Evolutionary conservation across 2,113 vertebrate species (phyloP), one percentile per base, ranked within the genome.

Genomic region (Alosa alosa): DNA sequence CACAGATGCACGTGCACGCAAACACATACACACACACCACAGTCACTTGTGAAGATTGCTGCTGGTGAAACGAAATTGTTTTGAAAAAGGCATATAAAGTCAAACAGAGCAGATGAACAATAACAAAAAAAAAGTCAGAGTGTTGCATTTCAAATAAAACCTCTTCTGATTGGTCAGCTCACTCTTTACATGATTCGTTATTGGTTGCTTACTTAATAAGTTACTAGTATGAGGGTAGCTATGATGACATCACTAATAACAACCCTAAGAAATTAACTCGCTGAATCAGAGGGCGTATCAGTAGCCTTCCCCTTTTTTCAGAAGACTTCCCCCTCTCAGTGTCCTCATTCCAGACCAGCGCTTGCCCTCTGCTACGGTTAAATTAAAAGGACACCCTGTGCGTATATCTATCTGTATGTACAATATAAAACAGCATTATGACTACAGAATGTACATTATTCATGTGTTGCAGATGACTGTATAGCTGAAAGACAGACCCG

Each of bases 381-480:
- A 93, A 88, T 92, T 86, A 93, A 93, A 78, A 93, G 92, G 92
- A 96, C 93, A 95, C 92, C 86, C 90, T 95, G 93, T 94, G 93
- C 86, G 68, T 93, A 92, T 94, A 94, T 91, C 91, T 93, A 94
- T 93, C 88, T 91, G 91, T 95, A 95, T 95, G 92, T 95, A 96
- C 94, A 95, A 91, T 95, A 95, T 94, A 95, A 96, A 95, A 95
- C 92, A 94, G 89, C 87, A 90, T 86, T 87, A 81, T 92, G 92
- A 91, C 92, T 94, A 94, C 93, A 94, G 88, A 94, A 94, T 94
- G 89, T 94, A 94, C 91, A 93, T 90, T 88, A 90, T 90, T 92
- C 46, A 86, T 86, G 75, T 91, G 91, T 90, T 91, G 83, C 89
- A 36, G 87, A 89, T 90, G 89, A 88, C 91, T 87, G 86, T 91